Base-by-base conservation (phyloP, 2,888 invertebrate genomes). In the Chrysodeixis includens region DNA sequence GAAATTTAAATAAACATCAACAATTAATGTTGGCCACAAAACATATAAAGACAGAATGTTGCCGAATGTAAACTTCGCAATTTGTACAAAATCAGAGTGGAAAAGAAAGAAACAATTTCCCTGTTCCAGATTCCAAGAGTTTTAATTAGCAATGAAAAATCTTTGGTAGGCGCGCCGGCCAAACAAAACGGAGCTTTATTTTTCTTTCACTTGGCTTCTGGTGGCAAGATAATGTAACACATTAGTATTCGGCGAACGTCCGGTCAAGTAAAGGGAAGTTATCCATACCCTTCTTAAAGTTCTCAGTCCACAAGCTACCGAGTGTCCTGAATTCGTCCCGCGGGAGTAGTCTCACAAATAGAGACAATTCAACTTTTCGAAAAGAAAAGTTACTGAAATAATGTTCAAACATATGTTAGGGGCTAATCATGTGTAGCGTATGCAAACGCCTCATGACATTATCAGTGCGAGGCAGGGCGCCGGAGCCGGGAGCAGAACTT, bases 121-220 rank as follows among this genome's bases (percentile, higher is more conserved):
- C 71, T 78, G 78, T 67, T 78, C 75, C 68, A 78, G 79, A 83
- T 81, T 81, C 77, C 71, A 66, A 74, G 74, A 80, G 74, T 85
- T 86, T 87, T 85, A 87, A 88, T 87, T 87, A 86, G 77, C 82
- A 85, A 79, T 81, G 84, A 86, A 83, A 86, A 83, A 76, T 83
- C 84, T 77, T 71, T 74, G 74, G 70, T 76, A 74, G 74, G 67
- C 81, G 69, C 72, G 73, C 65, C 71, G 62, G 66, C 73, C 74
- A 78, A 82, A 83, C 82, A 83, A 82, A 81, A 78, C 68, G 72
- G 71, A 74, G 68, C 75, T 82, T 80, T 84, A 76, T 81, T 84
- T 86, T 88, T 79, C 81, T 80, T 78, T 80, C 81, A 81, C 74
- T 77, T 79, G 67, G 78, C 70, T 72, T 81, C 73, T 74, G 61